phyloP scores from a whole-genome alignment of 2,797 vertebrate species.

The Lacerta agilis region DNA sequence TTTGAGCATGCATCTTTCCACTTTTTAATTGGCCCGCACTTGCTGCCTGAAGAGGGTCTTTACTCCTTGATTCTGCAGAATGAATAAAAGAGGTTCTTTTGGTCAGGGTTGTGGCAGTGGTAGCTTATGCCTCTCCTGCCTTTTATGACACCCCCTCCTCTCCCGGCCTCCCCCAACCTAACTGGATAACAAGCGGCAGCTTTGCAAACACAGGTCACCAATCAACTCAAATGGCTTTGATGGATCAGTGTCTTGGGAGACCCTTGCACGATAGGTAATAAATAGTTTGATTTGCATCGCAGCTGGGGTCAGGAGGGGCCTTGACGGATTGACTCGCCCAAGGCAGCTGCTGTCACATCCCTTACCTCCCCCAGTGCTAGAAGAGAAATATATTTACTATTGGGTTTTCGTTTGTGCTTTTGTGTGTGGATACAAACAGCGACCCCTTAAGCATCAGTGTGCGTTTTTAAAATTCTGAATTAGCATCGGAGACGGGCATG shows the following conservation, averaged over 20 bases:
- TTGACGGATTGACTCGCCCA: neutral
- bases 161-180: neutral
- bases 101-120: neutral
- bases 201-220: neutral
- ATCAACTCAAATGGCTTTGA: neutral
- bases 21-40: neutral
- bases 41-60: neutral
- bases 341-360: neutral
- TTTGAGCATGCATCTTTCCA: neutral
- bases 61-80: too few relatives aligned
- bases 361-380: neutral
- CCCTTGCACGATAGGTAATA: fast-evolving
- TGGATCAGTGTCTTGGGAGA: neutral
- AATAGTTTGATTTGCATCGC: neutral
- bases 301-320: neutral
- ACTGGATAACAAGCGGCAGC: neutral
- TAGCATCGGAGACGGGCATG: too few relatives aligned
- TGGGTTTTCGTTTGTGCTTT: neutral
- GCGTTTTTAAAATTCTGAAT: neutral
- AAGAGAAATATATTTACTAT: neutral
- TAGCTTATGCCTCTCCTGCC: too few relatives aligned
- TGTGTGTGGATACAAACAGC: neutral
- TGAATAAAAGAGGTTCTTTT: too few relatives aligned
- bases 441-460: neutral
- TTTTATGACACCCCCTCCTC: neutral